Evolutionary conservation across 2,888 invertebrate genomes (phyloP).

Genomic region (Trilocha varians): DNA sequence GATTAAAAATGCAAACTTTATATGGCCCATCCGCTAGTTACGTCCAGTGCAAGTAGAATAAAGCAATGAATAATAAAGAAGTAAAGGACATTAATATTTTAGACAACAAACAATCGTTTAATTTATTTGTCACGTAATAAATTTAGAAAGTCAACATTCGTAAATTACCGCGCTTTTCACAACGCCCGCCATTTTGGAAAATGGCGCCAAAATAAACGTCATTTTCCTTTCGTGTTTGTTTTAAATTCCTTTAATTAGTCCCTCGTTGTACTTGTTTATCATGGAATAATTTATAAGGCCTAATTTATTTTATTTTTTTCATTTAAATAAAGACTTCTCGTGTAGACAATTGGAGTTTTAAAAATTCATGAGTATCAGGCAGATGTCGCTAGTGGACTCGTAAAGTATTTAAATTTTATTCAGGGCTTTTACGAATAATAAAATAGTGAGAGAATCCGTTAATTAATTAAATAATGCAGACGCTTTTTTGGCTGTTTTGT

Average conservation of each 20-base stretch:
- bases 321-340: background rate
- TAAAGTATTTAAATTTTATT: background rate
- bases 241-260: conserved; percentile 37
- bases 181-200: conserved; percentile 15
- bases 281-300: conserved; percentile 17
- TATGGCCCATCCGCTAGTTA: too few species aligned
- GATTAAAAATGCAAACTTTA: too few species aligned
- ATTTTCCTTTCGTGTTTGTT: conserved; percentile 39
- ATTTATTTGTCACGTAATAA: background rate
- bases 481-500: too few species aligned
- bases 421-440: background rate
- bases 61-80: too few species aligned
- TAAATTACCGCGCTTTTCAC: conserved; percentile 16
- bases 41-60: too few species aligned
- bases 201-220: conserved; percentile 20
- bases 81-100: too few species aligned
- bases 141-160: conserved; percentile 8
- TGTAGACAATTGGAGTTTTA: background rate
- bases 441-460: too few species aligned
- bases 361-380: background rate
- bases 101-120: too few species aligned
- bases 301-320: background rate
- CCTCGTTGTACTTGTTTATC: conserved; percentile 22
- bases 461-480: too few species aligned
- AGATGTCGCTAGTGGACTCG: background rate